Evolutionary conservation across 2,113 vertebrate species (phyloP), one percentile per base, ranked within the genome.

Genomic region (Meriones unguiculatus): DNA sequence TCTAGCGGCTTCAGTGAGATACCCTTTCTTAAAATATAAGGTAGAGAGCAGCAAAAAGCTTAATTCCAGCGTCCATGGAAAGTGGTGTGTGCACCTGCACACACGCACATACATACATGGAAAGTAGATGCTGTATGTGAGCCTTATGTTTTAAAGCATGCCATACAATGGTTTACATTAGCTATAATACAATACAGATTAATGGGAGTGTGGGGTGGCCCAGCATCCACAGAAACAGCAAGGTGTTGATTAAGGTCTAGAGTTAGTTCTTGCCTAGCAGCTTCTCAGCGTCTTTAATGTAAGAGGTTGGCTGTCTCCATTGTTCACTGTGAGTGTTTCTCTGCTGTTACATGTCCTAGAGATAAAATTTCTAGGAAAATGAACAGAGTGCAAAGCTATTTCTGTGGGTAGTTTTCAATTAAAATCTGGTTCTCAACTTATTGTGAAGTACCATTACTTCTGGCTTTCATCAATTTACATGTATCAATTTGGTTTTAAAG

Each of bases 381-480:
- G 73, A 95, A 87, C 12, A 77, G 87, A 62, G 18, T 50, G 38
- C 70, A 35, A 97, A 90, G 59, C 18, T 64, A 35, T 62, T 90
- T 62, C 92, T 52, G 41, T 20, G 69, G 54, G 35, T 80, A 41
- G 50, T 84, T 95, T 87, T 90, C 77, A 91, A 96, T 91, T 90
- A 93, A 96, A 93, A 73, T 46, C 35, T 14, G 96, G 22, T 17
- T 25, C 75, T 67, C 64, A 92, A 84, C 41, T 91, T 80, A 88
- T 67, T 96, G 92, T 54, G 91, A 92, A 91, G 89, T 38, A 30
- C 65, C 78, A 41, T n/a, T 80, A 25, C 46, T 89, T 91, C 69
- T 30, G 91, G 75, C 82, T 94, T 77, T 94, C 62, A 78, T 96
- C 69, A 72, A 64, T 94, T 97, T 97, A 80, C 86, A 77, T 92